Conservation (phyloP, 1,140 invertebrate genomes). For the Eciton burchellii region DNA sequence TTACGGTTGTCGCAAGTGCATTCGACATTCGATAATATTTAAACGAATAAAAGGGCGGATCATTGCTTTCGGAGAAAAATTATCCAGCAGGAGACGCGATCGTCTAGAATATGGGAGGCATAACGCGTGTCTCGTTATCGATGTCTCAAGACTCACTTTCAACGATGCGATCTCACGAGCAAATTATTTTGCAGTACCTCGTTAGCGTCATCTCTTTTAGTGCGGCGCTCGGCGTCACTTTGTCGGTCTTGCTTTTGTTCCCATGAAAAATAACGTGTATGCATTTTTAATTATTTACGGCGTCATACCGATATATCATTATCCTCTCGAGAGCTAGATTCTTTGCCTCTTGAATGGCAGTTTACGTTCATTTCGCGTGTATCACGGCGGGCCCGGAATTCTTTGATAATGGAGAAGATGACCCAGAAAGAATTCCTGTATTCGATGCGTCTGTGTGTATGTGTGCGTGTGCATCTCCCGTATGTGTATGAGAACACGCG, state of each 20-base stretch:
- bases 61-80: neutral
- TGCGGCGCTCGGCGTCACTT: neutral
- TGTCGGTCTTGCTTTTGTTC: neutral
- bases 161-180: neutral
- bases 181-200: neutral
- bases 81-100: neutral
- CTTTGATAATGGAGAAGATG: constrained; percentile 72
- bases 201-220: neutral
- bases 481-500: constrained; percentile 18
- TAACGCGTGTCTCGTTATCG: neutral
- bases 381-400: constrained; percentile 57
- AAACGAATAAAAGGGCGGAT: neutral
- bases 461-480: neutral
- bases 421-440: constrained; percentile 63
- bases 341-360: constrained; percentile 38
- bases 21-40: constrained; percentile 8
- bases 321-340: constrained; percentile 48
- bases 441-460: neutral
- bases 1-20: neutral
- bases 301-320: neutral
- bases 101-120: neutral
- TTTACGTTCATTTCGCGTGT: constrained; percentile 58
- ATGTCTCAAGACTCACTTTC: neutral
- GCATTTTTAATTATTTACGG: constrained; percentile 59
- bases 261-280: constrained; percentile 23